Evolutionary conservation across 2,113 vertebrate genomes (phyloP).

Genomic region (Paratilapia polleni): DNA sequence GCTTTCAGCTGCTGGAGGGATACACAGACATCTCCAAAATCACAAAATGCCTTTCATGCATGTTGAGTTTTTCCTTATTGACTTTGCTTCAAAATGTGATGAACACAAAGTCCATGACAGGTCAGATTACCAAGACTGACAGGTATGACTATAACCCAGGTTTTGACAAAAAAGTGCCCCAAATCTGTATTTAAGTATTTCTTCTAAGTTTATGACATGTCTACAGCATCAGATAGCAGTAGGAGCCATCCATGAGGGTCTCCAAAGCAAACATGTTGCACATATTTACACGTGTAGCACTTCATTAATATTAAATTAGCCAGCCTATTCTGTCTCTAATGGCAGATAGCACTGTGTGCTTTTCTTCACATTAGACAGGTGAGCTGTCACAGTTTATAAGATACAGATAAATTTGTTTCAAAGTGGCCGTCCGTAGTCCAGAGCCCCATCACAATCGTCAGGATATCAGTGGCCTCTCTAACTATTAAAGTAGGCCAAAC

Average conservation of each 20-base stretch:
- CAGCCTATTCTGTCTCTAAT: not conserved
- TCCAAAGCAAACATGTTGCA: not conserved
- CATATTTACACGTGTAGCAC: not conserved
- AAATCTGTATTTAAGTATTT: not conserved
- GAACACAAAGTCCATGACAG: too few relatives aligned
- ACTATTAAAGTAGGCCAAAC: not conserved
- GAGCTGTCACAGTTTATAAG: not conserved
- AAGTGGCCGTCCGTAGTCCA: not conserved
- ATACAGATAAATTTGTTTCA: constrained; percentile 2
- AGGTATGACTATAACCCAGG: too few relatives aligned
- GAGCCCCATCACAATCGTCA: not conserved
- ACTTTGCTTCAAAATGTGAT: too few relatives aligned
- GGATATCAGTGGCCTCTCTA: not conserved
- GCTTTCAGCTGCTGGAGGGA: not conserved
- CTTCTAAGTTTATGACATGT: not conserved
- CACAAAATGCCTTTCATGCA: not conserved
- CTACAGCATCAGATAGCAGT: not conserved
- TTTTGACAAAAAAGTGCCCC: too few relatives aligned
- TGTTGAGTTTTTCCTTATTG: too few relatives aligned
- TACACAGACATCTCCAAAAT: not conserved
- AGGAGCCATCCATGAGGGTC: not conserved
- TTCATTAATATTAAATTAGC: not conserved
- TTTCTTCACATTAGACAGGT: not conserved
- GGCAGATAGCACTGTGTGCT: not conserved
- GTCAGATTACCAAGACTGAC: too few relatives aligned